Evolutionary conservation across 2,888 invertebrate species (phyloP), one percentile per base, ranked within the genome.

Genomic region (Cataglyphis rosenhaueri): DNA sequence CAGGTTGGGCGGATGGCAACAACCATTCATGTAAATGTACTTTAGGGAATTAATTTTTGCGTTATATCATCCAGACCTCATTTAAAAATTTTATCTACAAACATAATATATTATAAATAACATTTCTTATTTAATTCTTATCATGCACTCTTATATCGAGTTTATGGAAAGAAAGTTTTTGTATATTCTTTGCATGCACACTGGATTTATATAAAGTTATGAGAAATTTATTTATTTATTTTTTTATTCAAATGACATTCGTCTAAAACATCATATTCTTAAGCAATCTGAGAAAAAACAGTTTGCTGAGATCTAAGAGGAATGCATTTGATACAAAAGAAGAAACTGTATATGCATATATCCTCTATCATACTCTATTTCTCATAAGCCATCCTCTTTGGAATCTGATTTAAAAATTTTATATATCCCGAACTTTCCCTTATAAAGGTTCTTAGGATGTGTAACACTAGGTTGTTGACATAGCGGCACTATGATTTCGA

Each of bases 361-460:
- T 87, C 84, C 84, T 86, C 78, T 82, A 78, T 87, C 84, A 84
- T 64, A 83, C 82, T 84, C 81, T 75, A 29, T 68, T 6, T 78
- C 65, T 81, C 81, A 83, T 89, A 88, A 92, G 88, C 91, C 91
- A 92, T 93, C 92, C 92, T 90, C 88, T 88, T 88, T 84, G 88
- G 89, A 84, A 84, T 86, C 85, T 84, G 86, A 83, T 76, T 86
- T 86, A 83, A 86, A 90, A 87, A 85, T 82, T 87, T 90, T 86
- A 88, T 88, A 87, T 88, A 87, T 89, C 86, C 89, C 89, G 83
- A 88, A 89, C 88, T 86, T 85, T 87, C 91, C 90, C 90, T 89
- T 87, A 89, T 87, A 88, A 91, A 92, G 92, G 91, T 92, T 92
- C 89, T 92, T 93, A 93, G 93, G 93, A 92, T 92, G 90, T 92